A percentile compares a stretch with the other conserved stretches of the same genome.
phyloP scores from a whole-genome alignment of 1,140 invertebrate genomes.

The Ostrea edulis region DNA sequence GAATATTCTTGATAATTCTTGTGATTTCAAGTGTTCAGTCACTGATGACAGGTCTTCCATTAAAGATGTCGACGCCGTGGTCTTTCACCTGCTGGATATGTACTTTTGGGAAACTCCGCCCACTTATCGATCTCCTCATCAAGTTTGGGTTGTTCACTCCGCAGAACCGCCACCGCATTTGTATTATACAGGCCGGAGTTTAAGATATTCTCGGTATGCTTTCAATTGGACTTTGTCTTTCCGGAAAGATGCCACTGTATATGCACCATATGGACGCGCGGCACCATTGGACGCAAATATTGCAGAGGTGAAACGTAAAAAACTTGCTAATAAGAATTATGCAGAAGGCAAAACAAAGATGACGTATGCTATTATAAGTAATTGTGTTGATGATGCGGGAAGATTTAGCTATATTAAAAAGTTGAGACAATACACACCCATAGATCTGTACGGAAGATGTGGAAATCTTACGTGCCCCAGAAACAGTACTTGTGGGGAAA shows the following conservation, averaged over 20 bases:
- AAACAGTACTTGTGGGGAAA: constrained; percentile 61
- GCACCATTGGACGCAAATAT: neutral
- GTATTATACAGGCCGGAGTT: constrained; percentile 54
- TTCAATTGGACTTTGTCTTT: constrained; percentile 74
- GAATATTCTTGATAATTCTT: neutral
- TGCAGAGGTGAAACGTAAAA: constrained; percentile 15
- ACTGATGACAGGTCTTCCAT: constrained; percentile 67
- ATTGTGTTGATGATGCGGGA: constrained; percentile 82
- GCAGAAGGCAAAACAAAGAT: constrained; percentile 54
- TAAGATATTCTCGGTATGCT: constrained; percentile 47
- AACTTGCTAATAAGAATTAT: constrained; percentile 40
- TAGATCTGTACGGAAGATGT: constrained; percentile 84
- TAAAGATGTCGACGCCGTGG: constrained; percentile 66
- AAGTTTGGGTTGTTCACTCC: constrained; percentile 70
- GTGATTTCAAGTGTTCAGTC: constrained; percentile 55
- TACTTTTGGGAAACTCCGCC: constrained; percentile 58
- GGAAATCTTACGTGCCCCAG: constrained; percentile 57
- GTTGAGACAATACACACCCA: constrained; percentile 80
- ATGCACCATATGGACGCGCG: constrained; percentile 60
- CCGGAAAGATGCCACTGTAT: constrained; percentile 66
- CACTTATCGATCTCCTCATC: constrained; percentile 54
- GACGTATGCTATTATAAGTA: constrained; percentile 84
- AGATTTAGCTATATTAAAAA: constrained; percentile 81
- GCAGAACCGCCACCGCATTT: constrained; percentile 66
- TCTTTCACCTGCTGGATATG: constrained; percentile 69